phyloP scores from a whole-genome alignment of 1,140 invertebrate genomes.

The Arctopsyche grandis region DNA sequence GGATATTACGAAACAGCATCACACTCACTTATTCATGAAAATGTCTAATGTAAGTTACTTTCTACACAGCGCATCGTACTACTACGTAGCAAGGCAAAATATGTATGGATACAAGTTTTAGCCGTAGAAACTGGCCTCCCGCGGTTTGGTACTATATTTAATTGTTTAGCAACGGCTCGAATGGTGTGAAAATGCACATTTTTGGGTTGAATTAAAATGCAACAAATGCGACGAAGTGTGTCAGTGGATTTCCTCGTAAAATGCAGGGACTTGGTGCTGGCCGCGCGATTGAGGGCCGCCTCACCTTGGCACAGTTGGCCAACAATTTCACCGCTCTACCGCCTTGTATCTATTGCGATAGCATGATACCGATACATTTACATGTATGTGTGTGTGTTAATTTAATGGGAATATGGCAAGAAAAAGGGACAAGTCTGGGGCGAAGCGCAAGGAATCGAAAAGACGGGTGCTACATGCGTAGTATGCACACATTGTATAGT shows the following conservation, averaged over 20 bases:
- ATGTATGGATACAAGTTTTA: too few species aligned
- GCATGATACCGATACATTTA: constrained; percentile 2
- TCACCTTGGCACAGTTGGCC: constrained; percentile 47
- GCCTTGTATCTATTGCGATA: constrained; percentile 44
- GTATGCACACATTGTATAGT: too few species aligned
- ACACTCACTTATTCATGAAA: background rate
- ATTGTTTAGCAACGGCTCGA: too few species aligned
- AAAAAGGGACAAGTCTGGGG: too few species aligned
- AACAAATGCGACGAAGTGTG: constrained; percentile 29
- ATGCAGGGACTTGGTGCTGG: constrained; percentile 39
- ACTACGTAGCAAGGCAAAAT: too few species aligned
- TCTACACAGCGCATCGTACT: background rate
- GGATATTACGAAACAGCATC: background rate
- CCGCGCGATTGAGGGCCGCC: constrained; percentile 38
- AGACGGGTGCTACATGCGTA: too few species aligned
- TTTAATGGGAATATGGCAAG: background rate
- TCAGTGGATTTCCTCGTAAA: constrained; percentile 47
- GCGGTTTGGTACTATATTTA: too few species aligned
- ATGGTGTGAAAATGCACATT: too few species aligned
- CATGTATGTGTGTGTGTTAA: constrained; percentile 1
- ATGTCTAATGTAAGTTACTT: background rate
- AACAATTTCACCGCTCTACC: constrained; percentile 48
- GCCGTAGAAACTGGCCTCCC: too few species aligned
- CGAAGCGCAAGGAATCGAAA: too few species aligned
- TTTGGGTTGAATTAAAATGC: background rate